phyloP scores from a whole-genome alignment of 2,113 vertebrate species.

The Notechis scutatus region DNA sequence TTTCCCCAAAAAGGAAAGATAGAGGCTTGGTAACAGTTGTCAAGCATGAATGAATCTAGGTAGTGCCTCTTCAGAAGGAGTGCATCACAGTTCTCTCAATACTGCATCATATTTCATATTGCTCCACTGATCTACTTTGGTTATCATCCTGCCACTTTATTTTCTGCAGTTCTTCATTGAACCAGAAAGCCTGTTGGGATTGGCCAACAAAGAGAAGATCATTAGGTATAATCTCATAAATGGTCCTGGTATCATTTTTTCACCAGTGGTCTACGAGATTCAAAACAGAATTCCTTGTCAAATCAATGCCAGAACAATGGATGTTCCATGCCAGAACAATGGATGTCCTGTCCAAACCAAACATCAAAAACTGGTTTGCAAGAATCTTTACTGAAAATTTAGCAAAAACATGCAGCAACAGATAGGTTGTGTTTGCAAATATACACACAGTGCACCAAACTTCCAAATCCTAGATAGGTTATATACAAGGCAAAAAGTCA shows the following conservation, averaged over 20 bases:
- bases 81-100: not conserved
- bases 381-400: not conserved
- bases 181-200: not conserved
- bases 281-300: not conserved
- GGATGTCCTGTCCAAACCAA: not conserved
- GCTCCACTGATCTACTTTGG: not conserved
- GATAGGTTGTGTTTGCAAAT: not conserved
- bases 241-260: not conserved
- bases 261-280: not conserved
- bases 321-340: too few relatives aligned
- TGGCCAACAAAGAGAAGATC: not conserved
- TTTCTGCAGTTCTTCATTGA: not conserved
- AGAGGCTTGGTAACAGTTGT: too few relatives aligned
- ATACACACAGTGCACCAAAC: not conserved
- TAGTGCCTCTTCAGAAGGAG: not conserved
- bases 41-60: too few relatives aligned
- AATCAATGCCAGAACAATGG: not conserved
- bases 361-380: not conserved
- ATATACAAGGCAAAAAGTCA: not conserved
- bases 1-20: too few relatives aligned
- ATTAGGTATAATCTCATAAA: not conserved
- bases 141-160: not conserved
- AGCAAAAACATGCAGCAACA: not conserved
- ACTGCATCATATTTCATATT: not conserved
- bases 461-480: not conserved